Evolutionary conservation across 1,140 invertebrate species (phyloP).

Genomic region (Calliopsis andreniformis): DNA sequence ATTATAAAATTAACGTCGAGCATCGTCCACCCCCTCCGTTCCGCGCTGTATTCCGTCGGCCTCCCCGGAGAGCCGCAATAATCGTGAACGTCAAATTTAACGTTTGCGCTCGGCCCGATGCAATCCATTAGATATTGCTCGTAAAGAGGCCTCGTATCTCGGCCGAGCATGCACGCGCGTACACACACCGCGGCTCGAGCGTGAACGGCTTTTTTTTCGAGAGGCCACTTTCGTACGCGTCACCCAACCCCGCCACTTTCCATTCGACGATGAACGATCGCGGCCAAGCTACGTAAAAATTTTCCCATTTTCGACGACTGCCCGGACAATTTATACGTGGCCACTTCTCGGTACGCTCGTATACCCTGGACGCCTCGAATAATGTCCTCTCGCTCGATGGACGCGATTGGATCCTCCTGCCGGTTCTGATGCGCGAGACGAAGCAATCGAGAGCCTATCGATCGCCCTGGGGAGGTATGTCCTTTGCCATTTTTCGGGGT

Average conservation of each 20-base stretch:
- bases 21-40: conserved; percentile 31
- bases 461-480: background rate
- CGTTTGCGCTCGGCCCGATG: conserved; percentile 75
- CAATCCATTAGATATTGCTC: conserved; percentile 82
- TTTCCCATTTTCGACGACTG: conserved; percentile 48
- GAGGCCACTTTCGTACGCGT: conserved; percentile 53
- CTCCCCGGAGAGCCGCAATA: conserved; percentile 72
- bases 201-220: conserved; percentile 43
- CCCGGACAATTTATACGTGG: conserved; percentile 52
- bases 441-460: conserved; percentile 2
- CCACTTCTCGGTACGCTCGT: conserved; percentile 3
- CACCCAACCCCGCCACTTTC: background rate
- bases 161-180: conserved; percentile 59
- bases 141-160: conserved; percentile 79
- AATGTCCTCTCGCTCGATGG: conserved; percentile 15
- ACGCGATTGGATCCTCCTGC: background rate
- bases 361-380: conserved; percentile 19
- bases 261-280: conserved; percentile 48
- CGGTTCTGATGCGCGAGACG: background rate
- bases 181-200: conserved; percentile 30
- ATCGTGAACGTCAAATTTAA: conserved; percentile 82
- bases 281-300: conserved; percentile 55
- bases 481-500: too few species aligned
- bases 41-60: conserved; percentile 13
- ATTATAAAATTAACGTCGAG: conserved; percentile 79